Evolutionary conservation across 1,140 invertebrate species (phyloP).

Genomic region (Hyphantria cunea): DNA sequence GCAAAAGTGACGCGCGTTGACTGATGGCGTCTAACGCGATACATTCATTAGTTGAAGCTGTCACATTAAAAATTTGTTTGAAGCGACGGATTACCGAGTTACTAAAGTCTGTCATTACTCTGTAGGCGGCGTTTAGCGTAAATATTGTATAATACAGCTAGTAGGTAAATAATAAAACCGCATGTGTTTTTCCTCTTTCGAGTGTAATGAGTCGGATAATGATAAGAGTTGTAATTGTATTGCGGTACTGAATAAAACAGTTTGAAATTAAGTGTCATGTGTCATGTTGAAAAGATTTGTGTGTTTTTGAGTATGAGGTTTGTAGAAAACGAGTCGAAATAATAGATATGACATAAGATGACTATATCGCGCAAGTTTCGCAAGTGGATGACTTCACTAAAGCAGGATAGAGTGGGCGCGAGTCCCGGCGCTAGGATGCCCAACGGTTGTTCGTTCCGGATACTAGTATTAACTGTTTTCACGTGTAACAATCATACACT

Average conservation of each 20-base stretch:
- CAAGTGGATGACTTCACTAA: slow-evolving; percentile 27
- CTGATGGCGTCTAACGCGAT: slow-evolving; percentile 26
- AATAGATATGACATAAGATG: not conserved
- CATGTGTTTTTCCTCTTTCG: too few species aligned
- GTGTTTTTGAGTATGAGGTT: too few species aligned
- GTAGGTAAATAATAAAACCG: too few species aligned
- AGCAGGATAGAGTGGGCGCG: slow-evolving; percentile 23
- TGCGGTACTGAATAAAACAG: too few species aligned
- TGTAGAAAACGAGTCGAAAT: too few species aligned
- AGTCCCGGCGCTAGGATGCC: slow-evolving; percentile 23
- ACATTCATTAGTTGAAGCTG: slow-evolving; percentile 27
- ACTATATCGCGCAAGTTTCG: slow-evolving; percentile 16
- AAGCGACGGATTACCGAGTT: not conserved
- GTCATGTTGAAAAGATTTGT: too few species aligned
- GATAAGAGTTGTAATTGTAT: too few species aligned
- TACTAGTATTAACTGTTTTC: slow-evolving; percentile 9
- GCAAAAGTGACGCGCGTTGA: slow-evolving; percentile 48
- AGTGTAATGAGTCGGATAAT: too few species aligned
- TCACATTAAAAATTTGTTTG: slow-evolving; percentile 26
- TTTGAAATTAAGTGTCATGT: too few species aligned
- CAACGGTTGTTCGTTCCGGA: slow-evolving; percentile 15
- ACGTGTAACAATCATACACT: not conserved
- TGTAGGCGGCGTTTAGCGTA: too few species aligned
- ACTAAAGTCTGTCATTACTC: too few species aligned
- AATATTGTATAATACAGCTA: too few species aligned